Conservation (phyloP, 2,113 vertebrate genomes). For the Sorex fumeus region DNA sequence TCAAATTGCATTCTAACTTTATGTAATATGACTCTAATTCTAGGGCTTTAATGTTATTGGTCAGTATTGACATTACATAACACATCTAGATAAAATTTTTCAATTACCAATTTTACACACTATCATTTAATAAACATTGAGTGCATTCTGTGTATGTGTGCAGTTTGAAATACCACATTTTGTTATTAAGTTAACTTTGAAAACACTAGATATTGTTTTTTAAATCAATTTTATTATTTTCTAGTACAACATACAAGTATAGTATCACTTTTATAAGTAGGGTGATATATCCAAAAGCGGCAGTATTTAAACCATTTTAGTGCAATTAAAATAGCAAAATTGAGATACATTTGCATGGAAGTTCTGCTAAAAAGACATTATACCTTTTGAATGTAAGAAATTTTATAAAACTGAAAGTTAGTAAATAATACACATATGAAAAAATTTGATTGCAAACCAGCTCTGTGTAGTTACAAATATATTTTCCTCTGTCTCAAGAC, state of each 20-base stretch:
- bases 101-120: background rate
- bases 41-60: background rate
- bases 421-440: background rate
- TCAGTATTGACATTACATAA: background rate
- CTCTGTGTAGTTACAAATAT: background rate
- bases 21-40: constrained; percentile 7
- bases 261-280: background rate
- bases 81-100: constrained; percentile 54
- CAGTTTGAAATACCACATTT: background rate
- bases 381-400: background rate
- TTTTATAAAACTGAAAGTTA: background rate
- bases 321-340: background rate
- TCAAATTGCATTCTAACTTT: constrained; percentile 1
- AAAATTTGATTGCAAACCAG: background rate
- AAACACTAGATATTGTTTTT: background rate
- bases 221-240: background rate
- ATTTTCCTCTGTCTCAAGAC: constrained; percentile 32
- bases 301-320: background rate
- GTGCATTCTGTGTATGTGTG: background rate
- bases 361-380: background rate
- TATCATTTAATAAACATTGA: background rate
- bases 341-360: background rate
- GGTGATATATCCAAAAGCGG: background rate
- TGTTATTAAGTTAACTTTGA: background rate
- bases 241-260: background rate